Evolutionary conservation across 2,797 vertebrate genomes (phyloP), one percentile per base, ranked within the genome.

Genomic region (Dryobates pubescens): DNA sequence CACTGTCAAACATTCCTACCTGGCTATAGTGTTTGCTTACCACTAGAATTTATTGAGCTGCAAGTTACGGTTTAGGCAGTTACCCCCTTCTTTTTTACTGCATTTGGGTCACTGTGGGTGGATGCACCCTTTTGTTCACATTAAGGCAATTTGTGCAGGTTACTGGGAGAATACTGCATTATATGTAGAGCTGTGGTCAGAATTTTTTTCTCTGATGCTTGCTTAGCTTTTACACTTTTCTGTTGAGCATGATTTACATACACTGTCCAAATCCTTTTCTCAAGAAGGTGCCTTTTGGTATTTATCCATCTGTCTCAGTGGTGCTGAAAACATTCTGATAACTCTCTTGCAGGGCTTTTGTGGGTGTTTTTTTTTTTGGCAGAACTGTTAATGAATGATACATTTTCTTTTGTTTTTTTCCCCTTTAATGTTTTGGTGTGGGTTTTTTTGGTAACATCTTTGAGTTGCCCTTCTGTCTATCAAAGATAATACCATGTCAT

Each of bases 401-500:
- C 0, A 12, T 7, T 27, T 78, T 23, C 2, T 43, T 54, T 58
- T 49, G 47, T 34, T 16, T 5, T 16, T 5, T 51, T 23, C 17
- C 11, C 13, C 41, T 43, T 43, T 43, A 43, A 43, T 43, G 41
- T 43, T 43, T 43, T 43, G 41, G 22, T 26, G 38, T 19, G 13
- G 19, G 32, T 83, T 88, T 88, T 82, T 32, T 14, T 65, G 38
- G 17, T 75, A 27, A 74, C 79, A 12, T 64, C 75, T 30, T 36
- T 29, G 30, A 63, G 63, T 49, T 68, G 20, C 62, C 53, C 18
- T 22, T 53, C 93, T 92, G 78, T 85, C 73, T 89, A 63, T 84
- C 72, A 75, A 61, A 88, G 82, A n/a, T 83, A 86, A 70, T 86
- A 29, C 59, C 59, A 38, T 29, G 47, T 87, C 87, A 87, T 80